These are phyloP conservation scores for Eremobia ochroleuca DNA, from an alignment of 2,888 invertebrate species.

Conservation along the genomic window DNA sequence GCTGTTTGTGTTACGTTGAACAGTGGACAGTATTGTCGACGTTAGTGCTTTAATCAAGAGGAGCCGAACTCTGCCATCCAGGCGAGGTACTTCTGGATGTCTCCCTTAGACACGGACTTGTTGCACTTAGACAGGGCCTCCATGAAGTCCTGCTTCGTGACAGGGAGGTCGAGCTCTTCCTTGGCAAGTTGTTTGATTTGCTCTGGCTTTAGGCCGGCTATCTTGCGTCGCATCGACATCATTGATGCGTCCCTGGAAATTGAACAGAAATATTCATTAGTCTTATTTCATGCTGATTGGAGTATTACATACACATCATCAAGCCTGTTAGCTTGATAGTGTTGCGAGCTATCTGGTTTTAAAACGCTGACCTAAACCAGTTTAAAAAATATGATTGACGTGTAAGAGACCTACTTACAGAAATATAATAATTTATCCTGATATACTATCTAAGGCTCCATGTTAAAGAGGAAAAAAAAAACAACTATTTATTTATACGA, in stretches of 20 bases:
- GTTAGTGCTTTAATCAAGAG: conserved; percentile 91
- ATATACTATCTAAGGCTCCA: too few species aligned
- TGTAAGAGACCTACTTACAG: too few species aligned
- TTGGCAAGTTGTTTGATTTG: conserved; percentile 98
- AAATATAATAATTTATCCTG: too few species aligned
- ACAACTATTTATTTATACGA: too few species aligned
- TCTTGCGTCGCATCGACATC: conserved; percentile 99
- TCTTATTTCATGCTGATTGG: neutral
- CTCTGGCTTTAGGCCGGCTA: conserved; percentile 97
- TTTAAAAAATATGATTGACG: too few species aligned
- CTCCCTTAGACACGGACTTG: conserved; percentile 98
- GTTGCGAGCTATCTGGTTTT: too few species aligned
- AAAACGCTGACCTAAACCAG: too few species aligned
- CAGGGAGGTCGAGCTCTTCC: conserved; percentile 98
- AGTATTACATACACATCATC: neutral
- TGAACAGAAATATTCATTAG: neutral
- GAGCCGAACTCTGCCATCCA: conserved; percentile 99
- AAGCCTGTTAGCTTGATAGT: neutral
- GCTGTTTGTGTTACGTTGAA: conserved; percentile 36
- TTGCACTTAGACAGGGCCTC: conserved; percentile 98
- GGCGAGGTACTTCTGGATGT: conserved; percentile 98
- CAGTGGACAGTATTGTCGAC: conserved; percentile 44
- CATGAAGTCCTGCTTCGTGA: conserved; percentile 97
- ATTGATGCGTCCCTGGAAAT: conserved; percentile 97
- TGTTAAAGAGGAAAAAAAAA: too few species aligned